Base-by-base conservation (phyloP, 2,797 vertebrate genomes). In the Arrhamphus sclerolepis region DNA sequence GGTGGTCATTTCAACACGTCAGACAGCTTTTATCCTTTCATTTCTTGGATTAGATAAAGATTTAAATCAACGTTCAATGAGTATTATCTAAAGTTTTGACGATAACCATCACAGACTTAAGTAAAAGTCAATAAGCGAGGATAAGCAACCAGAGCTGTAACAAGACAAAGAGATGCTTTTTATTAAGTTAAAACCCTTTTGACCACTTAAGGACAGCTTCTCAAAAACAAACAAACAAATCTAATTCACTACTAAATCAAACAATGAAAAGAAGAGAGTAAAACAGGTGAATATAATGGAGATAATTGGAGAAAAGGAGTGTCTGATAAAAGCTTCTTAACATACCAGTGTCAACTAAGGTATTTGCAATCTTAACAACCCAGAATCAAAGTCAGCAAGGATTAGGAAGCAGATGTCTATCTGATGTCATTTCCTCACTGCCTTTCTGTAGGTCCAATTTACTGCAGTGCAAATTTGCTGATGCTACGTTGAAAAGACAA, bases 151-250 rank as follows among this genome's bases (percentile, higher is more conserved):
- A 1, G 16, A 40, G 14, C 52, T 51, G 39, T 68, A 18, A 62
- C 55, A 41, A 28, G 1, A 9, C 16, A 55, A 59, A 16, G 53
- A 18, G 43, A 70, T 46, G 47, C 43, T 66, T 75, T 78, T 62
- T 61, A 78, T 66, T 66, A 75, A 16, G 20, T 38, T 80, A 47
- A 71, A 69, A 76, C 59, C 61, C 20, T 54, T 18, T 20, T 2
- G 3, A 58, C 48, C 69, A 21, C 41, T 56, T 34, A 34, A 62
- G 38, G 34, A 9, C 19, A 42, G 56, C 6, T 16, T 41, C 19
- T 8, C 55, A 28, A 24, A 3, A 51, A 52, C 68, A 53, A 42
- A 20, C 31, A 46, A 56, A n/a, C n/a, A n/a, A n/a, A n/a, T n/a
- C n/a, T n/a, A n/a, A 63, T 57, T 49, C 21, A 52, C 2, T 0